These are phyloP conservation scores for Papilio demoleus DNA, from an alignment of 2,888 invertebrate species.

Conservation along the genomic window DNA sequence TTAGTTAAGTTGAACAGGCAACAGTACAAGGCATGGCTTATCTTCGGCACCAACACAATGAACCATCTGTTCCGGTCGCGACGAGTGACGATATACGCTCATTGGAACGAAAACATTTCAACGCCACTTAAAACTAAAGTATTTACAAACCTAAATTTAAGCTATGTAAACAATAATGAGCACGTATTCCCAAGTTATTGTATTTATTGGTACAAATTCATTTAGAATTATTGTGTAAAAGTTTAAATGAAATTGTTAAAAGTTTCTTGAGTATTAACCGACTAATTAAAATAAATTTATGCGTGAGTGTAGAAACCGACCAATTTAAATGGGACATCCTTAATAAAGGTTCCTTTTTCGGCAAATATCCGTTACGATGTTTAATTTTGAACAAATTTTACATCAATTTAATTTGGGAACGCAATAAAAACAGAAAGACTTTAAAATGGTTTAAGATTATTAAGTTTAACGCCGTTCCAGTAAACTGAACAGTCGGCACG, in stretches of 20 bases:
- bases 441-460: conserved; percentile 40
- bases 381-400: conserved; percentile 14
- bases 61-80: conserved; percentile 69
- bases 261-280: not conserved
- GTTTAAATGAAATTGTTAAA: not conserved
- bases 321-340: not conserved
- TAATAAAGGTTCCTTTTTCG: not conserved
- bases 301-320: not conserved
- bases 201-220: not conserved
- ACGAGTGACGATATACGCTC: conserved; percentile 70
- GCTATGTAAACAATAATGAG: conserved; percentile 22
- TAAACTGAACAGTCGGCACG: conserved; percentile 38
- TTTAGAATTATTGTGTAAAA: not conserved
- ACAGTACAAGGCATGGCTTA: conserved; percentile 61
- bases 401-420: conserved; percentile 19
- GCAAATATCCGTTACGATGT: conserved; percentile 57
- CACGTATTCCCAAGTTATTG: conserved; percentile 54
- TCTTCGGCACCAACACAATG: conserved; percentile 65
- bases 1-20: conserved; percentile 36
- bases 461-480: conserved; percentile 41
- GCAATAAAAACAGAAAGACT: conserved; percentile 36
- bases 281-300: not conserved
- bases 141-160: conserved; percentile 20
- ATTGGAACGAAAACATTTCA: conserved; percentile 56
- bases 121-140: conserved; percentile 31